Conservation (phyloP, 92 coral and sea anemone genomes). For the Epizoanthus stellaris region DNA sequence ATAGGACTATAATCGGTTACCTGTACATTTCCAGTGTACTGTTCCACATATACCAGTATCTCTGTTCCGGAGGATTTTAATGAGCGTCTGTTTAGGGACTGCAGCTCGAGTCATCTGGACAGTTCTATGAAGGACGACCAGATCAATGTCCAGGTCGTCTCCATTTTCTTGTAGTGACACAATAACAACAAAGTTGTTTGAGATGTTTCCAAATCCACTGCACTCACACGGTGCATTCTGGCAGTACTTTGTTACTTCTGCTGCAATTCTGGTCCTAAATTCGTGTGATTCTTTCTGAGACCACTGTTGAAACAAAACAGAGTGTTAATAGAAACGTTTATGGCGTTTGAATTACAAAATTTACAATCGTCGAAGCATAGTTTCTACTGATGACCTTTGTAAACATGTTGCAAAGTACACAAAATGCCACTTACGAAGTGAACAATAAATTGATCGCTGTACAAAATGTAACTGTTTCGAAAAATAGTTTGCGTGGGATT, state of each 20-base stretch:
- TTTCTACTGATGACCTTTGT: too few species aligned
- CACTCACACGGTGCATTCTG: conserved; percentile 33
- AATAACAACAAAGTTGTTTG: conserved; percentile 20
- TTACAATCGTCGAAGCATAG: too few species aligned
- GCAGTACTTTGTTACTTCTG: conserved; percentile 15
- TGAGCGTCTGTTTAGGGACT: background rate
- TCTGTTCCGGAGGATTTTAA: conserved; percentile 19
- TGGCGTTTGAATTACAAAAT: too few species aligned
- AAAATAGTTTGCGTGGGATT: too few species aligned
- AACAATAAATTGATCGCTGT: too few species aligned
- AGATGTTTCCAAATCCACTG: conserved; percentile 5
- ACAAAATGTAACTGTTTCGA: too few species aligned
- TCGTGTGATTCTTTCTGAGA: background rate
- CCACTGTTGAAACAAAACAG: conserved; percentile 23
- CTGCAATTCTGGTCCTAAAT: conserved; percentile 26
- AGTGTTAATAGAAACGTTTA: too few species aligned
- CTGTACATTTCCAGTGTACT: conserved; percentile 27
- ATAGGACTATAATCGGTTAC: background rate
- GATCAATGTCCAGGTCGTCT: conserved; percentile 18
- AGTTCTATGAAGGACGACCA: conserved; percentile 3
- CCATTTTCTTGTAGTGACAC: conserved; percentile 23
- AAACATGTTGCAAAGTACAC: too few species aligned
- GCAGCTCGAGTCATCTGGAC: background rate
- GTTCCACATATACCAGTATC: conserved; percentile 26
- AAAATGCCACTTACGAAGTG: too few species aligned